phyloP scores from a whole-genome alignment of 1,140 invertebrate species.

The Centruroides sculpturatus region DNA sequence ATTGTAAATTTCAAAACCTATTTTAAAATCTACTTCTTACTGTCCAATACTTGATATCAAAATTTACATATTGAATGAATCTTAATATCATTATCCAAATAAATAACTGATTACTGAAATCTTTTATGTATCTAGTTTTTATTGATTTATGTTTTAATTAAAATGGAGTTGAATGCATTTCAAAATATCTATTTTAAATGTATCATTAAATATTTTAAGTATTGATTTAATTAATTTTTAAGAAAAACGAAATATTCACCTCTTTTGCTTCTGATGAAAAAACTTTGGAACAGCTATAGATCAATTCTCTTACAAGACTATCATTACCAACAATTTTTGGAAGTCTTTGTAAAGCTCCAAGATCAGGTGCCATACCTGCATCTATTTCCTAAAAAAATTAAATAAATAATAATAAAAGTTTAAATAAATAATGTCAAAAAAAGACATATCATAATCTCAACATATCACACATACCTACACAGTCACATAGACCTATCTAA shows the following conservation, averaged over 20 bases:
- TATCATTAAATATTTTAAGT: too few relatives aligned
- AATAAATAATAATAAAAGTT: neutral
- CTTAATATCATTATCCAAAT: too few relatives aligned
- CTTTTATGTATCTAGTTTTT: too few relatives aligned
- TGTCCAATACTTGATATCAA: too few relatives aligned
- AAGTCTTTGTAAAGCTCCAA: slow-evolving; percentile 81
- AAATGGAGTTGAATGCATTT: too few relatives aligned
- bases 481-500: neutral
- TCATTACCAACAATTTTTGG: slow-evolving; percentile 84
- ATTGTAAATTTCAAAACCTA: too few relatives aligned
- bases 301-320: slow-evolving; percentile 71
- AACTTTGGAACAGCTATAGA: slow-evolving; percentile 72
- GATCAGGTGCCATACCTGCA: slow-evolving; percentile 79
- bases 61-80: too few relatives aligned
- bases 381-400: slow-evolving; percentile 42
- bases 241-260: slow-evolving; percentile 12
- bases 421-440: neutral
- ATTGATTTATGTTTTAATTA: too few relatives aligned
- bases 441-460: neutral
- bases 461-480: neutral
- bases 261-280: slow-evolving; percentile 55
- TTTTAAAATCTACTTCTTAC: too few relatives aligned
- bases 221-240: neutral
- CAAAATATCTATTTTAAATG: too few relatives aligned
- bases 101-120: too few relatives aligned